Conservation (phyloP, 2,797 vertebrate species). For the Danio tinwini region DNA sequence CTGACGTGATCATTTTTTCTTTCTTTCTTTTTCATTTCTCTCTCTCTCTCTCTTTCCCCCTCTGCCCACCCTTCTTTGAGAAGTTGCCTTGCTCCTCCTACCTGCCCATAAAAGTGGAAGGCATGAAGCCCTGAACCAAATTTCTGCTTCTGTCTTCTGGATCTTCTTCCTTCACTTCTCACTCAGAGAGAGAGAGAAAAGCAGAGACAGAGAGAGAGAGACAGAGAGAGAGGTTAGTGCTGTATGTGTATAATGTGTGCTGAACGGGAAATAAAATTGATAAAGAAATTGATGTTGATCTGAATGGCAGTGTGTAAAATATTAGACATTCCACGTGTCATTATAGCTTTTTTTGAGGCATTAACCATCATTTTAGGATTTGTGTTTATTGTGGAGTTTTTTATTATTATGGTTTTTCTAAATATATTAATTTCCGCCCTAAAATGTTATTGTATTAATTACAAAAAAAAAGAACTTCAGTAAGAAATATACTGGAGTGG, state of each 20-base stretch:
- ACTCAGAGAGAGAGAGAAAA: constrained; percentile 37
- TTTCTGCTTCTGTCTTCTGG: constrained; percentile 41
- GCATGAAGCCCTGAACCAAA: constrained; percentile 73
- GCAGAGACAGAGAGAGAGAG: background rate
- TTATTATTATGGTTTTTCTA: too few species aligned
- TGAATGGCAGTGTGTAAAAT: background rate
- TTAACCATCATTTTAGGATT: background rate
- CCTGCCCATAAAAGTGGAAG: constrained; percentile 94
- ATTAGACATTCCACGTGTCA: background rate
- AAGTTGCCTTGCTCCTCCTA: constrained; percentile 86
- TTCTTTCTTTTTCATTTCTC: background rate
- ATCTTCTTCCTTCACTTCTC: constrained; percentile 45
- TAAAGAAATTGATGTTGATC: background rate
- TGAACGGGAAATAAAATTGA: background rate
- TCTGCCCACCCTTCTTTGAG: constrained; percentile 83
- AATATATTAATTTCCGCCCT: too few species aligned
- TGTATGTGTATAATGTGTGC: background rate
- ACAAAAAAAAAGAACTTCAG: too few species aligned
- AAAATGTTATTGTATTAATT: background rate
- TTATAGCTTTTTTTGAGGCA: background rate
- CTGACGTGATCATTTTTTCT: constrained; percentile 20
- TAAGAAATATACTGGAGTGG: background rate
- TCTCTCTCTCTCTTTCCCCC: constrained; percentile 62
- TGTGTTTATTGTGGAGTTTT: background rate
- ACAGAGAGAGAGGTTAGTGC: constrained; percentile 48